phyloP scores from a whole-genome alignment of 2,113 vertebrate species.

The Larimichthys polyactis region DNA sequence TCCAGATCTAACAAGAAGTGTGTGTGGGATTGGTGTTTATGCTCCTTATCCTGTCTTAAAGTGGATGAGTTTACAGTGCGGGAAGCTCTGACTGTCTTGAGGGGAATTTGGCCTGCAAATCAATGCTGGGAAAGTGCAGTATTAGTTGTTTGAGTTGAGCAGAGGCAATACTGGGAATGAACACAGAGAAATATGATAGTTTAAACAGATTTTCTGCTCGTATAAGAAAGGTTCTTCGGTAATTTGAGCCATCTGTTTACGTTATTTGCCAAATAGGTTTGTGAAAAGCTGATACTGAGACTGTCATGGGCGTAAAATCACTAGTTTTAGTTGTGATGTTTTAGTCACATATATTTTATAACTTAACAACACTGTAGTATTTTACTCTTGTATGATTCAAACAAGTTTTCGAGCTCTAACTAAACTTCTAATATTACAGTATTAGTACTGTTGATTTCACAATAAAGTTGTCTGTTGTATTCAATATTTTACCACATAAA shows the following conservation, averaged over 20 bases:
- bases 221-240: neutral
- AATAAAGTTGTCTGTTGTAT: too few species aligned
- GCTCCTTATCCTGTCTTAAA: neutral
- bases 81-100: constrained; percentile 7
- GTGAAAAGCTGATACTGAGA: neutral
- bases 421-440: too few species aligned
- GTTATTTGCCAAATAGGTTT: neutral
- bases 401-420: too few species aligned
- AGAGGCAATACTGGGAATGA: neutral
- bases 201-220: neutral
- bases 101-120: neutral
- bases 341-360: too few species aligned
- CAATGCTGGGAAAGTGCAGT: constrained; percentile 6
- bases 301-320: neutral
- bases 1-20: neutral
- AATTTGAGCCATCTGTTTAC: neutral
- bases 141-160: neutral
- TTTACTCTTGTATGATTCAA: too few species aligned
- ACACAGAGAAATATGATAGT: neutral
- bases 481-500: too few species aligned
- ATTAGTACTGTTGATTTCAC: too few species aligned
- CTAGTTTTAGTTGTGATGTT: too few species aligned
- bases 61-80: constrained; percentile 20
- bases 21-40: neutral
- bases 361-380: too few species aligned